Conservation (phyloP, 1,140 invertebrate species). For the Dreissena polymorpha region DNA sequence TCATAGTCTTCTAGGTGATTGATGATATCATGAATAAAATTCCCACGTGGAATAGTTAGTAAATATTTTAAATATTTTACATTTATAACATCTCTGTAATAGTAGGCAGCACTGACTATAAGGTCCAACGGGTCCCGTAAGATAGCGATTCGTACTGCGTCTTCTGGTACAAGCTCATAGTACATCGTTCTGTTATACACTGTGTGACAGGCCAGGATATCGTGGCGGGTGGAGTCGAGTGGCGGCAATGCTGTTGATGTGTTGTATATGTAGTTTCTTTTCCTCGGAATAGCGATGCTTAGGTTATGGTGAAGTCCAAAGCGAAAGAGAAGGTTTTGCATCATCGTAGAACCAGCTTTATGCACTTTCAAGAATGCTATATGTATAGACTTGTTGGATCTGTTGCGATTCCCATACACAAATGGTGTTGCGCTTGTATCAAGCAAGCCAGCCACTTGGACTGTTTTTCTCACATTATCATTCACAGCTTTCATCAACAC, state of each 20-base stretch:
- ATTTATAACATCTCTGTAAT: conserved; percentile 47
- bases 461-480: too few species aligned
- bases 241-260: conserved; percentile 5
- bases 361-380: conserved; percentile 64
- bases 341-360: conserved; percentile 81
- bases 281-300: conserved; percentile 78
- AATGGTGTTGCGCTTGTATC: too few species aligned
- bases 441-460: too few species aligned
- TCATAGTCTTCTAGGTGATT: conserved; percentile 17
- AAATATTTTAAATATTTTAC: conserved; percentile 1
- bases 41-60: conserved; percentile 35
- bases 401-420: too few species aligned
- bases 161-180: conserved; percentile 47
- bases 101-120: conserved; percentile 60
- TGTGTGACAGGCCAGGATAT: conserved; percentile 63
- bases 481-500: too few species aligned
- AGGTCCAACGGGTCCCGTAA: conserved; percentile 60
- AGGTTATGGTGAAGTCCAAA: conserved; percentile 81
- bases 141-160: conserved; percentile 60
- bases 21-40: conserved; percentile 32
- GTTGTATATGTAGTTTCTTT: not conserved
- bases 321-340: conserved; percentile 81
- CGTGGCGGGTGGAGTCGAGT: conserved; percentile 29
- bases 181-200: conserved; percentile 47
- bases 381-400: not conserved